Percentiles rank a stretch among this genome's conserved stretches.
Conservation (phyloP, 2,113 vertebrate genomes). For the Sminthopsis crassicaudata region DNA sequence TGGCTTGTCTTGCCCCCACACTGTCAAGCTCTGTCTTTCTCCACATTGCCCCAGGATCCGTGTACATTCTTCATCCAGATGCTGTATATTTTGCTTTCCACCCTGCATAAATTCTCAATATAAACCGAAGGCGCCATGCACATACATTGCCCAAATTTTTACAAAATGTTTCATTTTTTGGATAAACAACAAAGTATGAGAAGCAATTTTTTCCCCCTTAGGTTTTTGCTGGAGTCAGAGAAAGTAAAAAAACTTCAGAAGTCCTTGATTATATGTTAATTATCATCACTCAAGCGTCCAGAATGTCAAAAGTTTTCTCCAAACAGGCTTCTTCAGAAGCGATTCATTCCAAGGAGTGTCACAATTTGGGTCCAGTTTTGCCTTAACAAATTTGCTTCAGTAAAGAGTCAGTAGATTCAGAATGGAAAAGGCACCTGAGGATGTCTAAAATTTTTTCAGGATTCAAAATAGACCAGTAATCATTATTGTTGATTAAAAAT, state of each 20-base stretch:
- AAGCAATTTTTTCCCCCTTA: slow-evolving; percentile 24
- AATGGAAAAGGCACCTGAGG: slow-evolving; percentile 25
- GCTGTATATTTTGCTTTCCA: slow-evolving; percentile 86
- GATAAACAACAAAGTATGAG: slow-evolving; percentile 64
- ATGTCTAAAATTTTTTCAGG: neutral
- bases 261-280: slow-evolving; percentile 25
- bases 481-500: neutral
- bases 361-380: slow-evolving; percentile 6
- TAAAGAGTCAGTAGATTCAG: slow-evolving; percentile 46
- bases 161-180: slow-evolving; percentile 75
- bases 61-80: slow-evolving; percentile 79
- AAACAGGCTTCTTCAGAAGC: slow-evolving; percentile 51
- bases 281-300: slow-evolving; percentile 41
- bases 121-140: slow-evolving; percentile 72
- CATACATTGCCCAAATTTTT: slow-evolving; percentile 77
- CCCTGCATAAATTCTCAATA: slow-evolving; percentile 73
- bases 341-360: slow-evolving; percentile 55
- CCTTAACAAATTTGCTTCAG: slow-evolving; percentile 26
- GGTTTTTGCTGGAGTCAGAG: slow-evolving; percentile 49
- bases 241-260: slow-evolving; percentile 49
- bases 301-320: slow-evolving; percentile 44
- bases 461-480: slow-evolving; percentile 61
- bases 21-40: slow-evolving; percentile 32
- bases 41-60: slow-evolving; percentile 41
- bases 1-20: neutral